These are phyloP conservation scores for Rhimphoctona megacephalus DNA, from an alignment of 2,888 invertebrate species.

Conservation along the genomic window DNA sequence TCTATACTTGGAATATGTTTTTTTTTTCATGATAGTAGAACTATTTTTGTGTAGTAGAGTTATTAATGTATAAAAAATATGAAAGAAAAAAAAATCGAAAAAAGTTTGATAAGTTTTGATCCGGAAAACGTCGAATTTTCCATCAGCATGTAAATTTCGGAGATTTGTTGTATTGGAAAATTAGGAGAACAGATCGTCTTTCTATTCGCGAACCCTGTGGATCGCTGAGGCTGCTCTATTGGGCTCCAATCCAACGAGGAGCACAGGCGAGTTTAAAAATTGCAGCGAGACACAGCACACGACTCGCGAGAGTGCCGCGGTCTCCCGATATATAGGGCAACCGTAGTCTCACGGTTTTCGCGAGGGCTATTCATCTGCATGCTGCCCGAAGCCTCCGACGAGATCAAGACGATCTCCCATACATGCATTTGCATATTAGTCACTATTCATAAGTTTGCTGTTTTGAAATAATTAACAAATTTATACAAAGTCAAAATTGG, in stretches of 20 bases:
- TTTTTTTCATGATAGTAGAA: no score
- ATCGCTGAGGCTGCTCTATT: conserved; percentile 43
- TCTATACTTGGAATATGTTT: no score
- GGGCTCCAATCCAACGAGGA: conserved; percentile 71
- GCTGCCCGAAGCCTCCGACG: conserved; percentile 71
- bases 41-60: no score
- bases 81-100: neutral
- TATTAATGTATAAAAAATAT: neutral
- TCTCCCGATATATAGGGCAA: conserved; percentile 84
- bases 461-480: neutral
- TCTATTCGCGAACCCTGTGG: conserved; percentile 34
- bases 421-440: conserved; percentile 17
- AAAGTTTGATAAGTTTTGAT: neutral
- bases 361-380: conserved; percentile 84
- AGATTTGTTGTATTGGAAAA: conserved; percentile 36
- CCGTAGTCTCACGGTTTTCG: conserved; percentile 84
- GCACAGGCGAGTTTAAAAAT: conserved; percentile 74
- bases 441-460: neutral
- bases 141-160: neutral
- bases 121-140: neutral
- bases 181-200: conserved; percentile 52
- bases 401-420: conserved; percentile 56
- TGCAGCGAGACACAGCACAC: conserved; percentile 74
- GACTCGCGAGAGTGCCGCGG: conserved; percentile 47
- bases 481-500: neutral